Percentiles rank a stretch among this genome's conserved stretches.
Evolutionary conservation across 2,797 vertebrate genomes (phyloP).

Genomic region (Cossypha polioptera): DNA sequence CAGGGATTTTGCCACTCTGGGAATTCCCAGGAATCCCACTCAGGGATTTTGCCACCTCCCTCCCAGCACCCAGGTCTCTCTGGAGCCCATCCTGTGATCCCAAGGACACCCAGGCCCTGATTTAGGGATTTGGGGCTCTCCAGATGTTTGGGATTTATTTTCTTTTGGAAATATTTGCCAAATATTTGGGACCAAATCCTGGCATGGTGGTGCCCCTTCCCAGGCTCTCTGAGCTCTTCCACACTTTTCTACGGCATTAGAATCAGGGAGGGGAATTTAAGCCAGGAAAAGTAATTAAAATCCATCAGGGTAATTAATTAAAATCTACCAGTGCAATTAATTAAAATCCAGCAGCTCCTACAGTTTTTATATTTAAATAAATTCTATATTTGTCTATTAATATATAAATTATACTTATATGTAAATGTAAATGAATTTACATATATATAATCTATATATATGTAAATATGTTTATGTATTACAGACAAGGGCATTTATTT

Average conservation of each 20-base stretch:
- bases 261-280: neutral
- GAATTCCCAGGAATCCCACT: too few relatives aligned
- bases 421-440: neutral
- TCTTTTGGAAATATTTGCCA: neutral
- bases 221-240: fast-evolving
- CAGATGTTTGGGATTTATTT: neutral
- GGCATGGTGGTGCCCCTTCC: neutral
- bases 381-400: neutral
- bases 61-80: neutral
- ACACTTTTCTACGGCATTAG: neutral
- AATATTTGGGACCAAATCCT: too few relatives aligned
- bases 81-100: neutral
- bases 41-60: neutral
- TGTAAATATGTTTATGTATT: too few relatives aligned
- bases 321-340: neutral
- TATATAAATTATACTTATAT: neutral
- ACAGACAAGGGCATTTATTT: neutral
- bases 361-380: neutral
- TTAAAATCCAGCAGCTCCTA: neutral
- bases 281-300: neutral
- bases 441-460: too few relatives aligned
- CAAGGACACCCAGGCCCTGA: fast-evolving
- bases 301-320: neutral
- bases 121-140: neutral
- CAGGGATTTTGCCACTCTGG: neutral